A percentile compares a stretch with the other conserved stretches of the same genome.
These are phyloP conservation scores for Ctenopoma multispine DNA, from an alignment of 2,797 vertebrate species.

Conservation along the genomic window DNA sequence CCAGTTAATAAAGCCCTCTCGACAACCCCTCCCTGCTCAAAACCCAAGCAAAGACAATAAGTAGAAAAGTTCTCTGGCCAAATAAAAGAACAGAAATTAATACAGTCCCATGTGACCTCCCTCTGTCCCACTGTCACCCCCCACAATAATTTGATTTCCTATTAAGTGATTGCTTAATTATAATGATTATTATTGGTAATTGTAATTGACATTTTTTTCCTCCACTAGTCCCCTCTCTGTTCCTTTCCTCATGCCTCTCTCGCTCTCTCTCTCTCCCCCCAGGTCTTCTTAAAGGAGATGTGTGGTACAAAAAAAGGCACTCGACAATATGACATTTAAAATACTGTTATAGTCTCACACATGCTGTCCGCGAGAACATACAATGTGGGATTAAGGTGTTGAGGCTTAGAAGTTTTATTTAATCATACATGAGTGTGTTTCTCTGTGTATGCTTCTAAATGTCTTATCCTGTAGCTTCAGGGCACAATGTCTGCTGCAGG, in stretches of 20 bases:
- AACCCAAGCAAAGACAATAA: conserved; percentile 74
- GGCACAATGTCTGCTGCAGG: conserved; percentile 68
- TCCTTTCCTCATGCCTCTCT: conserved; percentile 27
- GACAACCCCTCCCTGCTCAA: conserved; percentile 67
- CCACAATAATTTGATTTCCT: conserved; percentile 86
- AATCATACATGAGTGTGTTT: conserved; percentile 64
- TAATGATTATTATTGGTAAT: conserved; percentile 87
- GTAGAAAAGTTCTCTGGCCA: conserved; percentile 76
- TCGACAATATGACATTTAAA: conserved; percentile 31
- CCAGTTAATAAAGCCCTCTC: conserved; percentile 85
- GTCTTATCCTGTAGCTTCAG: conserved; percentile 69
- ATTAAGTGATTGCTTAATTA: conserved; percentile 89
- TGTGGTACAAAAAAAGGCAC: conserved; percentile 6
- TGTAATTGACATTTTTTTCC: conserved; percentile 81
- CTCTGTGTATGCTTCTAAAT: conserved; percentile 26
- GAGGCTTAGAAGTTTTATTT: conserved; percentile 57
- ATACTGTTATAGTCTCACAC: conserved; percentile 3
- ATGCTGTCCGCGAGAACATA: conserved; percentile 10
- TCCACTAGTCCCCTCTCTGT: conserved; percentile 22
- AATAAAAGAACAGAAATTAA: conserved; percentile 82
- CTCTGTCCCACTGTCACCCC: conserved; percentile 73
- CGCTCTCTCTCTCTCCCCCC: not conserved
- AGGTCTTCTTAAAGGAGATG: conserved; percentile 29
- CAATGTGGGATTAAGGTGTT: conserved; percentile 42
- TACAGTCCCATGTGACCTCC: conserved; percentile 77